Percentiles rank a stretch among this genome's conserved stretches.
These are phyloP conservation scores for Bombyx huttoni DNA, from an alignment of 2,888 invertebrate species.

Conservation along the genomic window DNA sequence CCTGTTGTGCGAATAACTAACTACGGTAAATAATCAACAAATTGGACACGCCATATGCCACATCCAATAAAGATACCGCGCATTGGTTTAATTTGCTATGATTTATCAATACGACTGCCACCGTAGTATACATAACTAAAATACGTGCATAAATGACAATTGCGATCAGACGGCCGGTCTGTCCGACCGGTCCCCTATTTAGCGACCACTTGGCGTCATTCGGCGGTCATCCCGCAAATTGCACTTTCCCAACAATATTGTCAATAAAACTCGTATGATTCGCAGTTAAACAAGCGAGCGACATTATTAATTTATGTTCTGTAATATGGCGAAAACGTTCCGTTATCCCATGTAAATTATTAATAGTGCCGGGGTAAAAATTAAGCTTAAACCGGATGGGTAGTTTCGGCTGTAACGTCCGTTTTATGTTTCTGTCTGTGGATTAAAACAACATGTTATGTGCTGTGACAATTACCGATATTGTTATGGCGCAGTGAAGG, in stretches of 20 bases:
- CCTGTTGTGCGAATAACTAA: no score
- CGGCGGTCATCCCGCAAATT: conserved; percentile 68
- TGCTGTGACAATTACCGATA: conserved; percentile 31
- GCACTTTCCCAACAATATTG: conserved; percentile 71
- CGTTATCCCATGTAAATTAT: conserved; percentile 70
- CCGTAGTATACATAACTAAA: conserved; percentile 33
- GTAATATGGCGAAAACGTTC: conserved; percentile 69
- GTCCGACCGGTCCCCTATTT: conserved; percentile 45
- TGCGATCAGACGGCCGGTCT: conserved; percentile 25
- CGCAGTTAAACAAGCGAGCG: conserved; percentile 71
- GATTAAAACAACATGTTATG: conserved; percentile 57
- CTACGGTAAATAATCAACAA: background rate
- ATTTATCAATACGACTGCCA: conserved; percentile 17
- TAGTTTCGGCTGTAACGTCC: conserved; percentile 62
- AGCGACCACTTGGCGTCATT: conserved; percentile 64
- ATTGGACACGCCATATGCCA: background rate
- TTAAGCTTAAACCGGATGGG: conserved; percentile 71
- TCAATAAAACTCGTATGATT: conserved; percentile 73
- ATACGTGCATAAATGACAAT: conserved; percentile 43
- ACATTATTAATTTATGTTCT: conserved; percentile 72
- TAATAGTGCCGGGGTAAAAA: conserved; percentile 72
- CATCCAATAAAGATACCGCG: background rate
- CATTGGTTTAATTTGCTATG: background rate
- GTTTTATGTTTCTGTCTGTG: conserved; percentile 61
- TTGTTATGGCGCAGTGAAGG: conserved; percentile 1